A percentile compares a stretch with the other conserved stretches of the same genome.
phyloP scores from a whole-genome alignment of 2,888 invertebrate genomes.

The Flabesymbios commensalis region DNA sequence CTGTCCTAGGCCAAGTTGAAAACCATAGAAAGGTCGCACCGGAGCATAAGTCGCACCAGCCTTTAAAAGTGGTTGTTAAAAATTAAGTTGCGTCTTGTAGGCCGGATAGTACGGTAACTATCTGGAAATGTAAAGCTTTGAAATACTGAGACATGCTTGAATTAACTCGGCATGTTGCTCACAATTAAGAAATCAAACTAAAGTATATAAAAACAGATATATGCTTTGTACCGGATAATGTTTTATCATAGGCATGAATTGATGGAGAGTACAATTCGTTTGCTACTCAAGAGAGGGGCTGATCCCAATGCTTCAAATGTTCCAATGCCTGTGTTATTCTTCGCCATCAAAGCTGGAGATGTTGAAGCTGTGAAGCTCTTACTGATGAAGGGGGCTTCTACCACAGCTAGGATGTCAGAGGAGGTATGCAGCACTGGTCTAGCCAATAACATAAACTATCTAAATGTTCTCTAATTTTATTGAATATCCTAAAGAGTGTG shows the following conservation, averaged over 20 bases:
- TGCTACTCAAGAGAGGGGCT: conserved; percentile 57
- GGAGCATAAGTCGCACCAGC: no score
- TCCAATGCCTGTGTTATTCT: conserved; percentile 60
- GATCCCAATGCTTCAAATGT: conserved; percentile 57
- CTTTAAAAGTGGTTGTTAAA: no score
- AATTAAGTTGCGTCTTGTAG: no score
- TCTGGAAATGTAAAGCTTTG: no score
- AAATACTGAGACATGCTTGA: no score
- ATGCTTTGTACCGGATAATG: no score
- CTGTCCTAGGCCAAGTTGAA: no score
- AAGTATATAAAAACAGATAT: no score
- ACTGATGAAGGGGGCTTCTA: conserved; percentile 53
- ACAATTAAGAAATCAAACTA: no score
- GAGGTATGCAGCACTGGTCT: conserved; percentile 40
- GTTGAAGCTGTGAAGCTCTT: conserved; percentile 56
- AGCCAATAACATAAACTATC: background rate
- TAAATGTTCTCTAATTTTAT: background rate
- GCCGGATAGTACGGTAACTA: no score
- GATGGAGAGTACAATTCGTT: conserved; percentile 54
- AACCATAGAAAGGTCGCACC: no score
- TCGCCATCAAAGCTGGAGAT: conserved; percentile 60
- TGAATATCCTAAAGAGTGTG: background rate
- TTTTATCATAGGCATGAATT: conserved; percentile 44
- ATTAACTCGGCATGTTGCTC: no score
- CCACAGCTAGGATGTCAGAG: conserved; percentile 45